Percentiles rank a stretch among this genome's conserved stretches.
These are phyloP conservation scores for Onychostruthus taczanowskii DNA, from an alignment of 2,113 vertebrate genomes.

Conservation along the genomic window DNA sequence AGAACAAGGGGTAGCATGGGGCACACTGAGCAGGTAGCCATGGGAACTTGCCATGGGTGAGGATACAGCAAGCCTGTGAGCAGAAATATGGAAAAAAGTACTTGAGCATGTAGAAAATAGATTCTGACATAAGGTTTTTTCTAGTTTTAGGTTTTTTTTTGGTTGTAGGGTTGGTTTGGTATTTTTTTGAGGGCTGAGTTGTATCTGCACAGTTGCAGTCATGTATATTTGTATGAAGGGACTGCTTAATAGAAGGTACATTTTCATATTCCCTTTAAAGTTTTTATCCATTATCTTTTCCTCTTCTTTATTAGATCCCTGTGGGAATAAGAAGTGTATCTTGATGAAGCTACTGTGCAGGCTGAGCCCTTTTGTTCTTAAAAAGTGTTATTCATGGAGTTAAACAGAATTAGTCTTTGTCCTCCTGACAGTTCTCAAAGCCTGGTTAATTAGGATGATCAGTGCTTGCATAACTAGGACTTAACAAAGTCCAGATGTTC, in stretches of 20 bases:
- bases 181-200: neutral
- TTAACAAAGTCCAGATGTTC: slow-evolving; percentile 35
- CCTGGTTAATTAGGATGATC: neutral
- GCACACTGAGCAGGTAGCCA: neutral
- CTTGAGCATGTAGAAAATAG: neutral
- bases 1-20: neutral
- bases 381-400: neutral
- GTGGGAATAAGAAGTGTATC: neutral
- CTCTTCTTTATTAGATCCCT: neutral
- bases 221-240: neutral
- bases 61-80: neutral
- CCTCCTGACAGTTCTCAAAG: neutral
- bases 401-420: slow-evolving; percentile 6
- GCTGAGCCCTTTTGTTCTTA: neutral
- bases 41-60: neutral
- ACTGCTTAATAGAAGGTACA: neutral
- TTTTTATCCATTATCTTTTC: neutral
- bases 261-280: neutral
- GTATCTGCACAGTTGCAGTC: neutral
- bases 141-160: neutral
- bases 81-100: neutral
- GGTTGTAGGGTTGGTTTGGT: neutral
- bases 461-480: neutral
- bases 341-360: neutral
- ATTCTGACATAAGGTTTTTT: neutral